Conservation (phyloP, 1,140 invertebrate genomes). For the Phthorimaea operculella region DNA sequence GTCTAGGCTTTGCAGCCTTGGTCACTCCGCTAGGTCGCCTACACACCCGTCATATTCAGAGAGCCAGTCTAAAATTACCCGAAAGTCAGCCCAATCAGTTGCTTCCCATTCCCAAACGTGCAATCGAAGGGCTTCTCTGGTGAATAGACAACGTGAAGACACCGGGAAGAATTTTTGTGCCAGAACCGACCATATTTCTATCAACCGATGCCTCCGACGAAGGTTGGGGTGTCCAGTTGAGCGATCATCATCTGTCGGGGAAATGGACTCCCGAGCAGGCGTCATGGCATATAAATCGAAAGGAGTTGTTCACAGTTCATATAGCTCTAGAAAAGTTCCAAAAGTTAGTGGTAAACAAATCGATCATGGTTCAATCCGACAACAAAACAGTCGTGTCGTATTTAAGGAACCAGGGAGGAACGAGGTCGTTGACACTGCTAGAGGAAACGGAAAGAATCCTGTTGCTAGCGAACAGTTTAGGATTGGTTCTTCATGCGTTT, state of each 20-base stretch:
- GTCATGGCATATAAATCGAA: conserved; percentile 8
- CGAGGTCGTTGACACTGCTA: conserved; percentile 1
- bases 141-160: background rate
- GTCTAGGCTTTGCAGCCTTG: background rate
- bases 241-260: background rate
- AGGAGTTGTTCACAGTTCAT: conserved; percentile 1
- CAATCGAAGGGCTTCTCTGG: background rate
- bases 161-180: background rate
- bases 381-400: conserved; percentile 7
- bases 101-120: background rate
- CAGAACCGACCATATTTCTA: background rate
- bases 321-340: background rate
- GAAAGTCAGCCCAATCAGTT: background rate
- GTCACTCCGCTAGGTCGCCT: conserved; percentile 5
- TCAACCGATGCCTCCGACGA: conserved; percentile 6
- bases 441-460: background rate
- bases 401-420: conserved; percentile 7
- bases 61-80: background rate
- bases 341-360: background rate
- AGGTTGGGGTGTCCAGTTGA: conserved; percentile 4
- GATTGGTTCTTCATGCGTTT: background rate
- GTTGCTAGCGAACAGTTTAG: background rate
- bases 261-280: background rate
- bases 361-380: conserved; percentile 9
- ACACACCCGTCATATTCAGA: conserved; percentile 3